Evolutionary conservation across 2,797 vertebrate species (phyloP), one percentile per base, ranked within the genome.

Genomic region (Delichon dasypus): DNA sequence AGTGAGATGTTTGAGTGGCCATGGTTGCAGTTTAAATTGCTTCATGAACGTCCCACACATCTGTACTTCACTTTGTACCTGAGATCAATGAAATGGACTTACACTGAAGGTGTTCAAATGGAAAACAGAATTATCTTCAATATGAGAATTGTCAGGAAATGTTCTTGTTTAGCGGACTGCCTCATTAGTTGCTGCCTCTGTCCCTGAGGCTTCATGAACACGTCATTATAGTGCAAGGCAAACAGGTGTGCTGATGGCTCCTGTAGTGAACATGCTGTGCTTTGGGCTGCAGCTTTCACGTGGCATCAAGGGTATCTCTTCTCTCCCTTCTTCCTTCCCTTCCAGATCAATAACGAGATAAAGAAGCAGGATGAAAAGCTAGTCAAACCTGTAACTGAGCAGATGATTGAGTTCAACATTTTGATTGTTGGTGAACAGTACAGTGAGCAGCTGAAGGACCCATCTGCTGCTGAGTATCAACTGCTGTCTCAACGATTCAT

Each of bases 301-400:
- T 21, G 13, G 11, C 42, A 13, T 15, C 34, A 38, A 64, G 9
- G 13, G 32, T 6, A 19, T 29, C 47, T 2, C 84, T 42, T 54
- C 34, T 73, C 42, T 93, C 10, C 29, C 66, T 73, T 93, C 76
- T 91, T 77, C 54, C 22, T 89, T 85, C 32, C 22, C 57, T 89
- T 86, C 26, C 66, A 99, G 99, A 96, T 98, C 95, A 98, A 98
- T 93, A 99, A 99, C 73, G 98, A 99, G 96, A 99, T 99, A 87
- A 97, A 98, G 82, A 95, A 97, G 67, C 90, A 97, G 6, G 51
- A 97, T 78, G 97, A 98, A 90, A 96, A 97, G 68, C 77, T 95
- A 15, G 60, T 78, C 13, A 96, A 85, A 42, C 76, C 97, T 36
- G 91, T 91, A 38, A 80, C 97, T 79, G 98, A 99, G 91, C 98